Base-by-base conservation (phyloP, 2,888 invertebrate species). In the Vesta saturnalis region DNA sequence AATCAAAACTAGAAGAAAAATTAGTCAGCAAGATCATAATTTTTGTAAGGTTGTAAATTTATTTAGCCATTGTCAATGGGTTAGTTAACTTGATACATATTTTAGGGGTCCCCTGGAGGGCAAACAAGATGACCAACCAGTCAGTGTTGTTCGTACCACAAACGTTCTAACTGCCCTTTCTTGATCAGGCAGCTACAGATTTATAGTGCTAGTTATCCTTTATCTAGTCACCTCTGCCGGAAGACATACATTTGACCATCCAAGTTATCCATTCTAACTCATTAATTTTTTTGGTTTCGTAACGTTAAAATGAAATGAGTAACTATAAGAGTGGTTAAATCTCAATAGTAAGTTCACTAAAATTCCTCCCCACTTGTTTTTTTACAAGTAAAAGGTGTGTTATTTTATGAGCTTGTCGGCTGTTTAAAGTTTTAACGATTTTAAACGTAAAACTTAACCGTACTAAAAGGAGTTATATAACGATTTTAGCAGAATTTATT, bases 201-300 rank as follows among this genome's bases (percentile, higher is more conserved):
- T 74, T 74, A 74, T 72, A 71, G 71, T 67, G 67, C 68, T 74
- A 70, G 73, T 72, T 73, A 72, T 73, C 69, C 71, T 73, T 71
- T 71, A 72, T 71, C 71, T 71, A 74, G 72, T 74, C 70, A 70
- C 71, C 66, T 71, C 62, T 63, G 73, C 72, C 73, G 73, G 73
- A 74, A 74, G 73, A 74, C 70, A 35, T 64, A 64, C 67, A 59
- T 35, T 60, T 19, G 58, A 22, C 71, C 67, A 65, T 56, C 49
- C 55, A 57, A 23, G 47, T 49, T 23, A 43, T 52, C 23, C 57
- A 1, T 60, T 5, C 43, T n/a, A 35, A 22, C 30, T 43, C 66
- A 59, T 70, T 70, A 56, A 63, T 46, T 35, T 63, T 47, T 70
- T 35, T 22, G 47, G 22, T 49, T 30, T 12, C 10, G 49, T 35